These are phyloP conservation scores for Poecilia latipinna DNA, from an alignment of 2,113 vertebrate genomes.

Conservation along the genomic window DNA sequence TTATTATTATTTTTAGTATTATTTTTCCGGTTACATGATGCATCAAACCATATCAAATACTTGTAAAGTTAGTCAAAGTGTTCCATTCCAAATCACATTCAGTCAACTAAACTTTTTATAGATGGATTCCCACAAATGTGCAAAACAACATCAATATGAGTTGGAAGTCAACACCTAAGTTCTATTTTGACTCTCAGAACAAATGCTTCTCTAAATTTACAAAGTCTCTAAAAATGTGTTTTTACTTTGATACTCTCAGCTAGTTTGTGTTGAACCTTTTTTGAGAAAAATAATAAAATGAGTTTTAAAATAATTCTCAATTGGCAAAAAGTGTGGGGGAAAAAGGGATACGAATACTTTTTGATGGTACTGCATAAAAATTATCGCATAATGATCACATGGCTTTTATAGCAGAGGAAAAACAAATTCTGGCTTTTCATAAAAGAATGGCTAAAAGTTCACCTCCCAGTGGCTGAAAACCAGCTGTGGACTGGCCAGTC, in stretches of 20 bases:
- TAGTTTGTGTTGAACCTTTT: neutral
- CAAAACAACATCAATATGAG: too few species aligned
- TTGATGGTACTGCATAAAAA: neutral
- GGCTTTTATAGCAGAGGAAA: neutral
- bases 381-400: neutral
- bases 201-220: too few species aligned
- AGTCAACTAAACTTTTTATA: too few species aligned
- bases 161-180: too few species aligned
- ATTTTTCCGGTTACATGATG: too few species aligned
- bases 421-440: neutral
- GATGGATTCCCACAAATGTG: too few species aligned
- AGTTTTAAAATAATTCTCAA: neutral
- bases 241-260: neutral
- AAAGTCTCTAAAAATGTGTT: neutral
- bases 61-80: too few species aligned
- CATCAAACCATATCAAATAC: too few species aligned
- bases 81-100: too few species aligned
- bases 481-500: conserved; percentile 95
- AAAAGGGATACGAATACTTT: neutral
- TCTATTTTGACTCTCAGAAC: too few species aligned
- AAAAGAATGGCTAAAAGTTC: neutral
- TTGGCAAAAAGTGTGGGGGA: neutral
- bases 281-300: neutral
- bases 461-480: conserved; percentile 99
- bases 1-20: too few species aligned